These are phyloP conservation scores for Zaprionus gabonicus DNA, from an alignment of 1,140 invertebrate genomes.

Conservation along the genomic window DNA sequence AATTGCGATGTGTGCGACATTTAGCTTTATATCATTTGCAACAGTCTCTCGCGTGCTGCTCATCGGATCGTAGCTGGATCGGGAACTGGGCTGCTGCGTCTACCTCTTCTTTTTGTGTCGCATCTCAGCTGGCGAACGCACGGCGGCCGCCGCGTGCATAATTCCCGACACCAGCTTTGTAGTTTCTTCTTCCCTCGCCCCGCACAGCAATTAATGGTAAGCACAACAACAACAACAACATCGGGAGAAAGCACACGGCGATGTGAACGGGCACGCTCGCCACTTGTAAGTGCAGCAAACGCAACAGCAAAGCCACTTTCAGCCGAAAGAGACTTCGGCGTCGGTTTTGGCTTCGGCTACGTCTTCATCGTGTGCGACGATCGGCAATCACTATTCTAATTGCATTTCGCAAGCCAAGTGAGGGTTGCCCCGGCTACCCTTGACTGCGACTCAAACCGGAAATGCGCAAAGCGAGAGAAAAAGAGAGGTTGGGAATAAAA, in stretches of 20 bases:
- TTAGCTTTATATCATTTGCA: not conserved
- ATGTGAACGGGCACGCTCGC: conserved; percentile 68
- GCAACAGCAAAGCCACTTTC: conserved; percentile 6
- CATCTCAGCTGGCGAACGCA: conserved; percentile 81
- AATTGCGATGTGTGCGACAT: not conserved
- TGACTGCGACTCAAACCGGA: conserved; percentile 51
- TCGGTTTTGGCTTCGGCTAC: not conserved
- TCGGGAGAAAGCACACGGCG: conserved; percentile 14
- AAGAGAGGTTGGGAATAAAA: not conserved
- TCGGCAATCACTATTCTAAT: conserved; percentile 56
- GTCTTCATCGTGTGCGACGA: conserved; percentile 8
- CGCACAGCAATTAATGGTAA: conserved; percentile 46
- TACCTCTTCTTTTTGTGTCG: conserved; percentile 84
- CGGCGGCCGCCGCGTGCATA: conserved; percentile 73
- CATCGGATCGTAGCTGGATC: not conserved
- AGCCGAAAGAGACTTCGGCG: not conserved
- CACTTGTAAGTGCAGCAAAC: conserved; percentile 59
- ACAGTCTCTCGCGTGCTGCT: not conserved
- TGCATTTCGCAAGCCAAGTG: conserved; percentile 53
- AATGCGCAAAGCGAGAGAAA: conserved; percentile 27
- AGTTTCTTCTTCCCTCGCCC: conserved; percentile 50
- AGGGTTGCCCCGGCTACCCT: conserved; percentile 43
- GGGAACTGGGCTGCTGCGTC: not conserved
- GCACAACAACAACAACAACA: conserved; percentile 9
- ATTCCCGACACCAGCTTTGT: conserved; percentile 77